These are phyloP conservation scores for Lochmaea crataegi DNA, from an alignment of 2,888 invertebrate species.

Conservation along the genomic window DNA sequence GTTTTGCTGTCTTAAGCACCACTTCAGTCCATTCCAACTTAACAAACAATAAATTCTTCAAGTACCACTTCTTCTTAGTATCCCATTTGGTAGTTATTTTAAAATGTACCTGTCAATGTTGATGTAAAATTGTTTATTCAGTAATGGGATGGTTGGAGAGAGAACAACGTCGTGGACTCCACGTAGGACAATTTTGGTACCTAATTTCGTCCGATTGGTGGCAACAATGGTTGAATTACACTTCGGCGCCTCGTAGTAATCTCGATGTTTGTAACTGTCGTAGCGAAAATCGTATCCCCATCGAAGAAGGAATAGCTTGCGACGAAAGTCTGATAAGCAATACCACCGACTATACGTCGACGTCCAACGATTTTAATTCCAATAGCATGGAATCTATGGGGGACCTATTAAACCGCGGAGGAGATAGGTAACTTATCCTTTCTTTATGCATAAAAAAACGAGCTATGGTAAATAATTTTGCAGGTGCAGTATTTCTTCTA, in stretches of 20 bases:
- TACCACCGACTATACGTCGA: conserved; percentile 61
- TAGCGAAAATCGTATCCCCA: conserved; percentile 54
- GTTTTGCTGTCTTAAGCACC: no score
- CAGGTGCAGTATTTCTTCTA: conserved; percentile 67
- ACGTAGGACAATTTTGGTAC: conserved; percentile 91
- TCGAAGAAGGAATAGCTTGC: conserved; percentile 75
- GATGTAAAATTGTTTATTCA: conserved; percentile 53
- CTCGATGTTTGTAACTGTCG: conserved; percentile 66
- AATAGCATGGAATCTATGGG: conserved; percentile 73
- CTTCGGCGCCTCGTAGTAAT: conserved; percentile 63
- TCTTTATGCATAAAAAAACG: no score
- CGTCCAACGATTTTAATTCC: conserved; percentile 62
- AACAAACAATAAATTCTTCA: no score
- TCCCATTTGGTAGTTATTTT: no score
- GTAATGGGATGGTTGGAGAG: conserved; percentile 85
- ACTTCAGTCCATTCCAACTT: no score
- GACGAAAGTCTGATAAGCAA: conserved; percentile 77
- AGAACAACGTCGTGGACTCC: conserved; percentile 79
- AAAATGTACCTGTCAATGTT: no score
- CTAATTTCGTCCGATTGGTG: conserved; percentile 89
- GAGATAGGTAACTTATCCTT: no score
- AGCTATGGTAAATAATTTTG: conserved; percentile 26
- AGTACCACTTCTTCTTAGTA: no score
- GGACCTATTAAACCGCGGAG: conserved; percentile 71
- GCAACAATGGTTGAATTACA: conserved; percentile 82